phyloP scores from a whole-genome alignment of 2,113 vertebrate species.

The Neopipo cinnamomea region DNA sequence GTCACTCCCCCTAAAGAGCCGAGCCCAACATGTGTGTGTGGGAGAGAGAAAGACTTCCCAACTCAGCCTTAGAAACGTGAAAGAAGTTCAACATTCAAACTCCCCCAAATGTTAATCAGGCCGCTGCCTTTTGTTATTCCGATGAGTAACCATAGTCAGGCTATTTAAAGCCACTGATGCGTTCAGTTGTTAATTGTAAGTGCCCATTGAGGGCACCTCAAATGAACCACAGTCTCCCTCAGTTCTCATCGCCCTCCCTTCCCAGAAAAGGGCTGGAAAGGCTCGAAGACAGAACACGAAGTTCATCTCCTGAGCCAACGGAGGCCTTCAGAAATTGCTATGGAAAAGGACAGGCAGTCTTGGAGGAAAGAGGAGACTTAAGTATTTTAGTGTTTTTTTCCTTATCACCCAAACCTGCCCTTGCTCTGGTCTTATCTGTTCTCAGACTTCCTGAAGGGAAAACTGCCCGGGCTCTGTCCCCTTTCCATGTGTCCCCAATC shows the following conservation, averaged over 20 bases:
- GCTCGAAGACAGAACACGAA: constrained; percentile 18
- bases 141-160: constrained; percentile 49
- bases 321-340: background rate
- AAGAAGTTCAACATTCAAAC: constrained; percentile 5
- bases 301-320: constrained; percentile 3
- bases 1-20: background rate
- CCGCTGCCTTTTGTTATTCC: constrained; percentile 42
- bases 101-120: constrained; percentile 22
- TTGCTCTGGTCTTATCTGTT: background rate
- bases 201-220: constrained; percentile 34
- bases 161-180: constrained; percentile 62
- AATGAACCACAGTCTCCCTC: constrained; percentile 44
- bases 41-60: constrained; percentile 25
- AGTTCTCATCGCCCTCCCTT: constrained; percentile 20
- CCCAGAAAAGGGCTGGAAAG: background rate
- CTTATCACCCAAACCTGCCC: background rate
- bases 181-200: constrained; percentile 58
- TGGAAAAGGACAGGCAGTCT: background rate
- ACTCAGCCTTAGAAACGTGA: background rate
- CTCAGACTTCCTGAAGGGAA: background rate
- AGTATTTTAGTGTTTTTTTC: background rate
- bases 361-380: background rate
- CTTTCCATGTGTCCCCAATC: fast-evolving
- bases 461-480: background rate
- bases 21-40: background rate